Conservation (phyloP, 2,888 invertebrate genomes). For the Octodonta nipae region DNA sequence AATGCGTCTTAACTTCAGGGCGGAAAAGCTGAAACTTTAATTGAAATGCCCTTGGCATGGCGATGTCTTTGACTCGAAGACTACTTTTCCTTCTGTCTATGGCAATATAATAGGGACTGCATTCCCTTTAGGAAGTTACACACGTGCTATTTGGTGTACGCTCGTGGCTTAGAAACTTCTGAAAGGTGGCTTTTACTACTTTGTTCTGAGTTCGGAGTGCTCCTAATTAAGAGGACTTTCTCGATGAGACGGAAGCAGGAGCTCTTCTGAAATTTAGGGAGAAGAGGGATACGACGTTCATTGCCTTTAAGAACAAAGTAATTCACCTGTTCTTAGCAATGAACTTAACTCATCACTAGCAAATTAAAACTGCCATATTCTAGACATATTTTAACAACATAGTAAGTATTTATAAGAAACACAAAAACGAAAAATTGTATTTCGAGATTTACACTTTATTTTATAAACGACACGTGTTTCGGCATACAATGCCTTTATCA, state of each 20-base stretch:
- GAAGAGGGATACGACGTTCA: not conserved
- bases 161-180: conserved; percentile 1
- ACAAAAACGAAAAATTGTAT: no score
- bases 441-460: no score
- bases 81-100: not conserved
- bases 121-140: not conserved
- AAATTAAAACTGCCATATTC: no score
- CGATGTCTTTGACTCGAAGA: conserved; percentile 23
- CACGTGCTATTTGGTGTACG: conserved; percentile 1
- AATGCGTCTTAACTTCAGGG: no score
- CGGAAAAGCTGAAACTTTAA: conserved; percentile 23
- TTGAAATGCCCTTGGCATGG: conserved; percentile 28
- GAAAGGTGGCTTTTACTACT: conserved; percentile 2
- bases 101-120: not conserved
- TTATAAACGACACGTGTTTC: no score
- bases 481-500: no score
- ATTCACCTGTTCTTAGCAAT: no score
- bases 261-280: not conserved
- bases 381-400: no score
- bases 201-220: not conserved
- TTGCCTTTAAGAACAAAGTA: no score
- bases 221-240: conserved; percentile 2
- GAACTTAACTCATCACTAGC: no score
- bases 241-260: not conserved
- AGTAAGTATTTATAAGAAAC: no score